Evolutionary conservation across 1,140 invertebrate genomes (phyloP).

Genomic region (Theocolax elegans): DNA sequence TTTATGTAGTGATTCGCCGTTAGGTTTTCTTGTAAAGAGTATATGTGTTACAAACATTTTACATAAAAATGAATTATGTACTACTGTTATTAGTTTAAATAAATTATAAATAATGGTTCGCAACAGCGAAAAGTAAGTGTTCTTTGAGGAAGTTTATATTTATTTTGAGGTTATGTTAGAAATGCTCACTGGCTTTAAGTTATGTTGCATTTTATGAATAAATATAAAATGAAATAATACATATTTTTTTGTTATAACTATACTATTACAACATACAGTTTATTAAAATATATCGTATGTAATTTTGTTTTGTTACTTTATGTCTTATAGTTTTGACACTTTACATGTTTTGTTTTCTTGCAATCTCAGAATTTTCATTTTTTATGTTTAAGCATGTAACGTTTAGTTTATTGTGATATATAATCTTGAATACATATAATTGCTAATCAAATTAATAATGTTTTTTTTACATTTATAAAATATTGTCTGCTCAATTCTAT

Average conservation of each 20-base stretch:
- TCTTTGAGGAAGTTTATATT: not conserved
- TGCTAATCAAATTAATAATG: not conserved
- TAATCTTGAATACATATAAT: not conserved
- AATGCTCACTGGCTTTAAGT: not conserved
- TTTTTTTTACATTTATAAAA: not conserved
- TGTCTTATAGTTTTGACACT: no score
- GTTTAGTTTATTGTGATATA: not conserved
- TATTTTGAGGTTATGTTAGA: conserved; percentile 49
- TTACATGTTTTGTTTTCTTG: no score
- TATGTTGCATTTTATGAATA: not conserved
- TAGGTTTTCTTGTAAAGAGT: no score
- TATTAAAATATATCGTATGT: no score
- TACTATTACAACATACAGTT: no score
- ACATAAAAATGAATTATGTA: not conserved
- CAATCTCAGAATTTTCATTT: not conserved
- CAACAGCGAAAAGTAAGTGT: conserved; percentile 56
- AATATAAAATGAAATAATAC: no score
- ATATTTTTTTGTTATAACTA: not conserved
- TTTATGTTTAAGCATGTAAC: not conserved
- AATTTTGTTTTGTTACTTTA: no score
- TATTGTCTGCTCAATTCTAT: not conserved
- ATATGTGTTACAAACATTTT: no score
- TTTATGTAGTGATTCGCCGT: no score
- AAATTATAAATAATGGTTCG: conserved; percentile 51
- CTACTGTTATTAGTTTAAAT: not conserved